A percentile compares a stretch with the other conserved stretches of the same genome.
Conservation (phyloP, 2,888 invertebrate species). For the Drosophila birchii region DNA sequence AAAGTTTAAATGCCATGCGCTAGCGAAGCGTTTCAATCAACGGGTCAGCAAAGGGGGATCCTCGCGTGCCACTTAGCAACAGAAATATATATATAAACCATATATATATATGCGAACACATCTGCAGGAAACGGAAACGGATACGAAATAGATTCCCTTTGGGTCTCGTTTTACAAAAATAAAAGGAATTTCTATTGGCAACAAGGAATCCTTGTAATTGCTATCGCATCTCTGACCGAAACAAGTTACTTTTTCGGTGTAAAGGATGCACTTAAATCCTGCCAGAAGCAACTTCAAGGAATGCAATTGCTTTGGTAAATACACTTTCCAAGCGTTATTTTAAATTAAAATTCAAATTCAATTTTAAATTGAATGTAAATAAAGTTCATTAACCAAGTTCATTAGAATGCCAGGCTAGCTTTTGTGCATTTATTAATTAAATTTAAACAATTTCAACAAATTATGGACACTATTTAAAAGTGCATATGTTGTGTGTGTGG, state of each 20-base stretch:
- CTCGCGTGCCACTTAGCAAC: conserved; percentile 10
- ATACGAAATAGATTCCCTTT: conserved; percentile 19
- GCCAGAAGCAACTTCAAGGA: not conserved
- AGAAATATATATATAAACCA: conserved; percentile 1
- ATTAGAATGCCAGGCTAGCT: not conserved
- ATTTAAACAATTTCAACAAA: conserved; percentile 2
- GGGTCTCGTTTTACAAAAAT: conserved; percentile 44
- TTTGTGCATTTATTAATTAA: not conserved
- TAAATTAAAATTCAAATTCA: not conserved
- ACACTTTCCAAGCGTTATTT: not conserved
- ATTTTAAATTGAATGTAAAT: not conserved
- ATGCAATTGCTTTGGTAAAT: not conserved
- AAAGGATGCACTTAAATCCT: not conserved
- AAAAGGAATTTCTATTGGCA: conserved; percentile 13
- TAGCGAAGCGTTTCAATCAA: conserved; percentile 74
- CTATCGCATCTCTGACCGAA: conserved; percentile 1
- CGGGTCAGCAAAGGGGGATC: conserved; percentile 24
- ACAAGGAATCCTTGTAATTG: conserved; percentile 8
- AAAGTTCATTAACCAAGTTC: not conserved
- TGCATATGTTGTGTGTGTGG: not conserved
- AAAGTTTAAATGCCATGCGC: conserved; percentile 70
- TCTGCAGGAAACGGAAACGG: conserved; percentile 11
- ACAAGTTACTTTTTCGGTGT: conserved; percentile 9
- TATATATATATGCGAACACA: not conserved
- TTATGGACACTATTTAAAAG: conserved; percentile 2